A percentile compares a stretch with the other conserved stretches of the same genome.
These are phyloP conservation scores for Drosophila limbata DNA, from an alignment of 2,888 invertebrate species.

Conservation along the genomic window DNA sequence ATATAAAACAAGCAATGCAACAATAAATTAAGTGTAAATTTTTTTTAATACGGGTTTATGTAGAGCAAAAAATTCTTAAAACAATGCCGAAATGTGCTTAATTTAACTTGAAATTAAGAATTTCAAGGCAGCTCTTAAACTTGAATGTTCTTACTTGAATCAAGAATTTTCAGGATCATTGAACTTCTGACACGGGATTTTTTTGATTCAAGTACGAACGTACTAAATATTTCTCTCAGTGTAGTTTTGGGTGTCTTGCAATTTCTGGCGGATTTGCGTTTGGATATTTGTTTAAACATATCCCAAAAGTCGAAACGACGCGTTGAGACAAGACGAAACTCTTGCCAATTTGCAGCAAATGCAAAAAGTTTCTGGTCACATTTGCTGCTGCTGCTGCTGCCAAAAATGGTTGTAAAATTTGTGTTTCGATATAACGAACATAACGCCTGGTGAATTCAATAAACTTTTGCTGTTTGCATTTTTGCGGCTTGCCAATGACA, in stretches of 20 bases:
- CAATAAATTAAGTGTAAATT: too few relatives aligned
- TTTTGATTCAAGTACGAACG: too few relatives aligned
- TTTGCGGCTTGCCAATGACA: slow-evolving; percentile 45
- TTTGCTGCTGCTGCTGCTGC: slow-evolving; percentile 21
- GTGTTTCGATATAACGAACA: slow-evolving; percentile 30
- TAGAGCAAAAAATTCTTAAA: too few relatives aligned
- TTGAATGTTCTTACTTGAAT: too few relatives aligned
- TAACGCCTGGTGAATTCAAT: slow-evolving; percentile 54
- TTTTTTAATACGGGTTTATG: too few relatives aligned
- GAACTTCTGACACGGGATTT: too few relatives aligned
- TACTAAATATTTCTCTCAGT: too few relatives aligned
- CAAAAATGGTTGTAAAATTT: slow-evolving; percentile 31
- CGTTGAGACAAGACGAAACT: not conserved
- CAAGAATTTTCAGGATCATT: too few relatives aligned
- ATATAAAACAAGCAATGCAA: too few relatives aligned
- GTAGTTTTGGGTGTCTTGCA: slow-evolving; percentile 12
- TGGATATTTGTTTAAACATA: slow-evolving; percentile 49
- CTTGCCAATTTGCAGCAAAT: slow-evolving; percentile 28
- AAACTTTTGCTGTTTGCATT: slow-evolving; percentile 56
- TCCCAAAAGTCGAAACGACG: not conserved
- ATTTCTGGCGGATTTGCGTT: not conserved
- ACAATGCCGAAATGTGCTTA: too few relatives aligned
- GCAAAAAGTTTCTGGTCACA: slow-evolving; percentile 43
- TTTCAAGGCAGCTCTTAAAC: too few relatives aligned
- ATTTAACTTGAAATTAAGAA: too few relatives aligned